Evolutionary conservation across 35 echinoderm and acorn worm genomes (phyloP).

Genomic region (Patiria miniata): DNA sequence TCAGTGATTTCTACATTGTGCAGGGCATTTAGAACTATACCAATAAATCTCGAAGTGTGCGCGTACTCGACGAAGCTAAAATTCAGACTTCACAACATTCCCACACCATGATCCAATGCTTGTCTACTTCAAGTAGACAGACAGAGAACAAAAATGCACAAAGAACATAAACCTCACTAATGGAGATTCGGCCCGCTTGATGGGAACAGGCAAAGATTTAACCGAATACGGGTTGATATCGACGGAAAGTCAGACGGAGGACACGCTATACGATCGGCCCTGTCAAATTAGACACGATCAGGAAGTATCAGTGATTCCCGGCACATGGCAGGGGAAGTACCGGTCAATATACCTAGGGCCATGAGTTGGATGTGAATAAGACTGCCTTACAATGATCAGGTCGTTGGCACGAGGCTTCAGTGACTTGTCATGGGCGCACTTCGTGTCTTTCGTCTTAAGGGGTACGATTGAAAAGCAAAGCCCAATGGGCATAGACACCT

Average conservation of each 20-base stretch:
- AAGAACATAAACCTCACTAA: not conserved
- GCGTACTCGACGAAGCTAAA: too few relatives aligned
- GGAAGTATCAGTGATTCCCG: slow-evolving; percentile 1
- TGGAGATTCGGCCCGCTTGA: not conserved
- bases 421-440: not conserved
- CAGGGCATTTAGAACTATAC: too few relatives aligned
- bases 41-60: too few relatives aligned
- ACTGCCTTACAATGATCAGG: not conserved
- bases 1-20: too few relatives aligned
- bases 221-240: not conserved
- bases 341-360: not conserved
- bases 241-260: not conserved
- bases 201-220: not conserved
- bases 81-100: too few relatives aligned
- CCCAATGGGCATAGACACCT: not conserved
- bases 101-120: too few relatives aligned
- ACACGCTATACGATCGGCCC: slow-evolving; percentile 10
- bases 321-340: not conserved
- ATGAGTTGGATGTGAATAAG: not conserved
- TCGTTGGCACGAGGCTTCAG: not conserved
- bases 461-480: not conserved
- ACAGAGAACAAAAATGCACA: not conserved
- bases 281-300: slow-evolving; percentile 26
- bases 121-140: too few relatives aligned
- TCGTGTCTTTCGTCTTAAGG: not conserved